Percentiles rank a stretch among this genome's conserved stretches.
Conservation (phyloP, 2,888 invertebrate species). For the Macropis europaea region DNA sequence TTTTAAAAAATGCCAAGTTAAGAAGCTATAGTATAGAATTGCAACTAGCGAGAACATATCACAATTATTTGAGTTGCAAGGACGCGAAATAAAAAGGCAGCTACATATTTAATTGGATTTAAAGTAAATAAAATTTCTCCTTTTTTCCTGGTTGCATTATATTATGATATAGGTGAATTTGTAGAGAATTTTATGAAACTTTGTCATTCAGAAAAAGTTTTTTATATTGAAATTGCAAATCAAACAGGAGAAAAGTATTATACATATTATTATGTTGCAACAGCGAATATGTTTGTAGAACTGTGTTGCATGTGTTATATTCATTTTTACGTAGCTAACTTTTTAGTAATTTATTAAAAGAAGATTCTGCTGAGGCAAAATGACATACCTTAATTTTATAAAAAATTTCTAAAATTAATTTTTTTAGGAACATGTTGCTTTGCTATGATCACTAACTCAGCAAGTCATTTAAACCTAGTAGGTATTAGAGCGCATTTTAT, state of each 20-base stretch:
- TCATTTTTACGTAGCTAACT: too few species aligned
- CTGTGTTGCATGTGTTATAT: too few species aligned
- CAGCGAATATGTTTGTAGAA: too few species aligned
- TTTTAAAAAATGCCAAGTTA: not conserved
- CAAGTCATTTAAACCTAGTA: too few species aligned
- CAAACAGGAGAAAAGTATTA: not conserved
- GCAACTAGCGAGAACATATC: not conserved
- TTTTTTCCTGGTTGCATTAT: constrained; percentile 1
- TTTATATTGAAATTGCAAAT: not conserved
- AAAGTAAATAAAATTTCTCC: not conserved
- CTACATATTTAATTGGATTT: not conserved
- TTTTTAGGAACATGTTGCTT: too few species aligned
- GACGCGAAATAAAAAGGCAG: not conserved
- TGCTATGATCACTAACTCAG: too few species aligned
- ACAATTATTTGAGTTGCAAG: not conserved
- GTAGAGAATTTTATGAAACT: not conserved
- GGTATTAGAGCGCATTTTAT: too few species aligned
- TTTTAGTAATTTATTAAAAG: too few species aligned
- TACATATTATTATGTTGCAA: too few species aligned
- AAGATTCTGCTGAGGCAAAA: too few species aligned
- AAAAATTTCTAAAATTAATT: too few species aligned
- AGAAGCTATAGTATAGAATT: constrained; percentile 1
- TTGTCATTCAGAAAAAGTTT: not conserved
- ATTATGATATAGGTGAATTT: not conserved
- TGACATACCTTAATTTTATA: too few species aligned